A percentile compares a stretch with the other conserved stretches of the same genome.
Conservation (phyloP, 2,113 vertebrate species). For the Ifrita kowaldi region DNA sequence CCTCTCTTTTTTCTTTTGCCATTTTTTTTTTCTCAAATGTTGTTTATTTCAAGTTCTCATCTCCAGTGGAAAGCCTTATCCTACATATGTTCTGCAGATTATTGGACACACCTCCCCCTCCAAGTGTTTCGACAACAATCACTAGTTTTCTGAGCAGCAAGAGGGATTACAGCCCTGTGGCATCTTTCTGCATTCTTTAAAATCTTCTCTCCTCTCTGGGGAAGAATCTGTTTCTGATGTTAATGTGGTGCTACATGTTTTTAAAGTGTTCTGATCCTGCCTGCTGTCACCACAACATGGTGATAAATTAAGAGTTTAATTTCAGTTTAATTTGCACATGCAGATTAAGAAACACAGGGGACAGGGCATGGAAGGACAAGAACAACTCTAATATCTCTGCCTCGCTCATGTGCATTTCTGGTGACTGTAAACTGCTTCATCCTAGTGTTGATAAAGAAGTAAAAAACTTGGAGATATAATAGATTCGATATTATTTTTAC, state of each 20-base stretch:
- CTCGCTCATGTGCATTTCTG: background rate
- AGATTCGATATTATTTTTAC: background rate
- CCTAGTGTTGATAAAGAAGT: background rate
- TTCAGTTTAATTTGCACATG: background rate
- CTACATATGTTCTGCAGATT: conserved; percentile 47
- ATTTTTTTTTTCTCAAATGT: background rate
- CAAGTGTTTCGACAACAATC: background rate
- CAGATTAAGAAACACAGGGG: background rate
- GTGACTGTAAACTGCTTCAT: background rate
- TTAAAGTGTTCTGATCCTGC: conserved; percentile 22
- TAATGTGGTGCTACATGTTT: conserved; percentile 22
- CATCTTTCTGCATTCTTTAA: conserved; percentile 29
- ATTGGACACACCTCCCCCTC: background rate
- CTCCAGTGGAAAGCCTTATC: background rate
- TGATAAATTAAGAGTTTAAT: conserved; percentile 27
- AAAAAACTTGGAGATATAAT: background rate
- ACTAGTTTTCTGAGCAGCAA: background rate
- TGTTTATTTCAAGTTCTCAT: background rate
- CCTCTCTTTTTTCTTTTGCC: background rate
- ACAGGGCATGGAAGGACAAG: background rate
- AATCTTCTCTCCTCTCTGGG: background rate
- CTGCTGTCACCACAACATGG: conserved; percentile 5
- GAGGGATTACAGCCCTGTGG: conserved; percentile 15
- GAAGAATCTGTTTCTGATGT: conserved; percentile 43
- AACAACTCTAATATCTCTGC: background rate